Evolutionary conservation across 2,797 vertebrate species (phyloP), one percentile per base, ranked within the genome.

Genomic region (Typhlichthys eigenmanni): DNA sequence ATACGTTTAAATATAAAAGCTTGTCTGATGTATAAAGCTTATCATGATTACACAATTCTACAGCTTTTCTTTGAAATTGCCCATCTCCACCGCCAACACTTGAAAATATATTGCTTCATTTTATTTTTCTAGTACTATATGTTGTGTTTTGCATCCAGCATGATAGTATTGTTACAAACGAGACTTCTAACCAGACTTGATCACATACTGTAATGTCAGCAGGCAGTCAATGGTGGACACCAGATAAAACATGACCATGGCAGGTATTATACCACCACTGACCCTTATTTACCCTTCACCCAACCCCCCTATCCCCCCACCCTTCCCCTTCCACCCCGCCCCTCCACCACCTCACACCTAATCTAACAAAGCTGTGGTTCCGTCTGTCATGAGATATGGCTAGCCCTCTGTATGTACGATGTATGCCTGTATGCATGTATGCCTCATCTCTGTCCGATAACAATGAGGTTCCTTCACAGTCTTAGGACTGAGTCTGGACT

Each of bases 401-500:
- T 80, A 80, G 79, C 82, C 62, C 19, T 51, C 71, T 68, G 47
- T 73, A 75, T 69, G 72, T 81, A 71, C 68, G 56, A 43, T 67
- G n/a, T n/a, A n/a, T n/a, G n/a, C n/a, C n/a, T n/a, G n/a, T n/a
- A n/a, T n/a, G n/a, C n/a, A n/a, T n/a, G n/a, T n/a, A n/a, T n/a
- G n/a, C 57, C 54, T 69, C 14, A 71, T 62, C 79, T 88, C 82
- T 78, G 82, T 81, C 60, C 45, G 32, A 66, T 71, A 87, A 92
- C 90, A 91, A 89, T 88, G 74, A 83, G 75, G 75, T 74, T 83
- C 78, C 84, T 89, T 91, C 85, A 85, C 54, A 55, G 14, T 75
- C 75, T 69, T 72, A 63, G 74, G 73, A 80, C 75, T 80, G 2
- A 24, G 24, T 24, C 50, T 68, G 74, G 84, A 72, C 72, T 67